Base-by-base conservation (phyloP, 2,113 vertebrate genomes). In the Paratilapia polleni region DNA sequence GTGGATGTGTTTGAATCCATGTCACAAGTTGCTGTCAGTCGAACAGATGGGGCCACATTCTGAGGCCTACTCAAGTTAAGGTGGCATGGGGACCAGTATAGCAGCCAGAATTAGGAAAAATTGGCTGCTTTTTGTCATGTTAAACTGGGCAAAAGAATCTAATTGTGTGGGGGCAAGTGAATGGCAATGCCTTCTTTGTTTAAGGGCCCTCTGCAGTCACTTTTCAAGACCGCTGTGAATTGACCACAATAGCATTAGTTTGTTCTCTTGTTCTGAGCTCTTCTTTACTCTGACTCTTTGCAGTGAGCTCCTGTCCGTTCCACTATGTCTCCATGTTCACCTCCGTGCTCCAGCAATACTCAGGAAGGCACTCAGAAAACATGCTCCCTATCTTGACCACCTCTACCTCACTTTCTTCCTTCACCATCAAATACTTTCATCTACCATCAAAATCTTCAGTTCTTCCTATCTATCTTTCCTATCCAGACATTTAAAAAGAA, bases 231-330 rank as follows among this genome's bases (percentile, higher is more conserved):
- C 94, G 96, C 97, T 97, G 97, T 97, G 94, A 91, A 89, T 87
- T 87, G 86, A 82, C 92, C 89, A 97, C 96, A 97, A 96, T 96
- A 94, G 96, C 94, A 95, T 97, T 96, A 96, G 96, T 96, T 96
- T 95, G 95, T 95, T 95, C 94, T 92, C 91, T 88, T 92, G 92
- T 93, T 90, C 94, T 82, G 83, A 87, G 77, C 88, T 88, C 89
- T 88, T 95, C 95, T 95, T 96, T 95, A 96, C 96, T 93, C 82
- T 82, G 80, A 88, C 88, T 89, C 88, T 73, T 73, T 95, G 94
- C 96, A 96, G 95, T 96, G 96, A 96, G 95, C 80, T 92, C 95
- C 95, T 96, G 93, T 96, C 96, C 93, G 94, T 97, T 97, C 97
- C 96, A 96, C 94, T 96, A 94, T 92, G 93, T 95, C 95, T 95